A percentile compares a stretch with the other conserved stretches of the same genome.
Evolutionary conservation across 1,140 invertebrate genomes (phyloP).

Genomic region (Bombus waltoni): DNA sequence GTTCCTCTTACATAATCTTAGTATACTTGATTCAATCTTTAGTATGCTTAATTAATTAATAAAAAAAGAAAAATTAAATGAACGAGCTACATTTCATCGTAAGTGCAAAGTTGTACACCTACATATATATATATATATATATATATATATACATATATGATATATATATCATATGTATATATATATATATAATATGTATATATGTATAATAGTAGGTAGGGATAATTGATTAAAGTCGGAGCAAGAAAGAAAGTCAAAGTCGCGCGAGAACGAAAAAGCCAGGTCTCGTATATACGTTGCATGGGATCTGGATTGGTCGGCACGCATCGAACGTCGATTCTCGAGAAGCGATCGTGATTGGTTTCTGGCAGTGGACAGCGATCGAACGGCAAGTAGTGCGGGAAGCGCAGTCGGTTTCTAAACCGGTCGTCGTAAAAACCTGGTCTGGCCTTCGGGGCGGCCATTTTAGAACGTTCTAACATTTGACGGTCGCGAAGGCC

Average conservation of each 20-base stretch:
- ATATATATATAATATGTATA: too few species aligned
- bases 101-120: too few species aligned
- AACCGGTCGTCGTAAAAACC: conserved; percentile 80
- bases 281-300: background rate
- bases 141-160: too few species aligned
- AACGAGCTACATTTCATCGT: too few species aligned
- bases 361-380: conserved; percentile 70
- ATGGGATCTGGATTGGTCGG: conserved; percentile 31
- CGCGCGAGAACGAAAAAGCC: conserved; percentile 10
- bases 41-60: too few species aligned
- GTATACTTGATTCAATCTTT: too few species aligned
- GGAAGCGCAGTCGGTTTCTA: conserved; percentile 74
- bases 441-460: conserved; percentile 77
- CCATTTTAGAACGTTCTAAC: conserved; percentile 81
- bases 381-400: conserved; percentile 45
- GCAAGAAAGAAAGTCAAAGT: background rate
- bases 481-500: conserved; percentile 78
- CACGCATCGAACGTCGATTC: conserved; percentile 22
- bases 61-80: too few species aligned
- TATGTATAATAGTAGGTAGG: too few species aligned
- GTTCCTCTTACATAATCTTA: background rate
- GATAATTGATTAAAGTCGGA: too few species aligned
- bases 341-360: conserved; percentile 68
- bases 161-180: fast-evolving
- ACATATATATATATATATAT: too few species aligned